Conservation (phyloP, 2,113 vertebrate genomes). For the Chloebia gouldiae region DNA sequence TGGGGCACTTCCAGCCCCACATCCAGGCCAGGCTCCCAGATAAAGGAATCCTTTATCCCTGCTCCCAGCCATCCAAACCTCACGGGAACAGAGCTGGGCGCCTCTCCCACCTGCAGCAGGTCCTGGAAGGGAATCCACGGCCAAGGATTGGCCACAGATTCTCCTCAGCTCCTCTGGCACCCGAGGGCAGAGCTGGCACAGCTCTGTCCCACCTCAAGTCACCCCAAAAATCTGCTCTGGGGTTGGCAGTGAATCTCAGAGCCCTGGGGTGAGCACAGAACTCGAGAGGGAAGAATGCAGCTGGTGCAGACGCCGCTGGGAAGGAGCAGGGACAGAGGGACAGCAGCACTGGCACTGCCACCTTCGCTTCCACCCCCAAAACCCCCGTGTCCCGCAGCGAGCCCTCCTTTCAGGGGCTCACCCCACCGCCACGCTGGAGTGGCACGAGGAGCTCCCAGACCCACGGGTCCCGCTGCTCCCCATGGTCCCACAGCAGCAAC, state of each 20-base stretch:
- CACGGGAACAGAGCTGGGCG: rapidly evolving
- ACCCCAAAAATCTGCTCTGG: too few relatives aligned
- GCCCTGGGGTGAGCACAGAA: too few relatives aligned
- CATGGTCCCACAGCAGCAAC: neutral
- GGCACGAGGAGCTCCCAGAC: neutral
- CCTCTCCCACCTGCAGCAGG: rapidly evolving
- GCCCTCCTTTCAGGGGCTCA: neutral
- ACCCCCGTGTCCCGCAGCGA: neutral
- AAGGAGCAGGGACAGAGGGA: neutral
- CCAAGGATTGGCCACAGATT: too few relatives aligned
- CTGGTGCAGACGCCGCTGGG: neutral
- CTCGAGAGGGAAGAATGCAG: too few relatives aligned
- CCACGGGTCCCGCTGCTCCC: neutral
- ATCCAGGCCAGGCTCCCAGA: neutral
- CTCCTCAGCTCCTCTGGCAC: too few relatives aligned
- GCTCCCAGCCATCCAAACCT: neutral
- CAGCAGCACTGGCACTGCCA: neutral
- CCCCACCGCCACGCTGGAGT: rapidly evolving
- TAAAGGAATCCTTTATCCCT: neutral
- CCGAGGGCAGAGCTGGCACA: too few relatives aligned
- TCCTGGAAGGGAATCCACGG: neutral
- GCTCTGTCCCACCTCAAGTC: too few relatives aligned
- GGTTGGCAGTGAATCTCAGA: too few relatives aligned
- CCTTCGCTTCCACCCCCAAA: neutral
- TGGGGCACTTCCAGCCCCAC: neutral